Evolutionary conservation across 2,113 vertebrate species (phyloP).

Genomic region (Lynx canadensis): DNA sequence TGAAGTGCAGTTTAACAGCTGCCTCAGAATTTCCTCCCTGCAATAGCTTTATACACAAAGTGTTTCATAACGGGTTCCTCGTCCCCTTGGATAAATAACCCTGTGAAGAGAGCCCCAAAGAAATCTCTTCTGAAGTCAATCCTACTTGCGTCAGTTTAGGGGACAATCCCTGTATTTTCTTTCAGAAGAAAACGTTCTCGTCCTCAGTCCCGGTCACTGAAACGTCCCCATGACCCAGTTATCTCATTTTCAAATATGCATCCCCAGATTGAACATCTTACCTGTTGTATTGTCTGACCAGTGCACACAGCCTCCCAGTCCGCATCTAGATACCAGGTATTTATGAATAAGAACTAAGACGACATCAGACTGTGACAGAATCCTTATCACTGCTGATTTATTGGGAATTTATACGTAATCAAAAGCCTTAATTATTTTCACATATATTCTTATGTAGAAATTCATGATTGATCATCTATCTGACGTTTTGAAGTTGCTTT

Average conservation of each 20-base stretch:
- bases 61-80: background rate
- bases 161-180: rapidly evolving
- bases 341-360: background rate
- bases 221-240: rapidly evolving
- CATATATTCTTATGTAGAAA: no score
- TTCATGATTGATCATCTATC: no score
- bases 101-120: no score
- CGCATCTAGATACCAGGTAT: rapidly evolving
- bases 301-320: rapidly evolving
- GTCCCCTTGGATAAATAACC: rapidly evolving
- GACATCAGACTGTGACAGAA: rapidly evolving
- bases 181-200: background rate
- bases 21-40: background rate
- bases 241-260: no score
- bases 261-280: rapidly evolving
- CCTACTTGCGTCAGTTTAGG: background rate
- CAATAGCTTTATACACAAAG: rapidly evolving
- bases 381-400: rapidly evolving
- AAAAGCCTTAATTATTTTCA: background rate
- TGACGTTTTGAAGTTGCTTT: background rate
- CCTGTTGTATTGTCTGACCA: rapidly evolving
- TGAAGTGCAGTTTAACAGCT: rapidly evolving
- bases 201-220: background rate
- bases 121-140: background rate
- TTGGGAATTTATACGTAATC: no score